Evolutionary conservation across 2,113 vertebrate genomes (phyloP), one percentile per base, ranked within the genome.

Genomic region (Strix uralensis): DNA sequence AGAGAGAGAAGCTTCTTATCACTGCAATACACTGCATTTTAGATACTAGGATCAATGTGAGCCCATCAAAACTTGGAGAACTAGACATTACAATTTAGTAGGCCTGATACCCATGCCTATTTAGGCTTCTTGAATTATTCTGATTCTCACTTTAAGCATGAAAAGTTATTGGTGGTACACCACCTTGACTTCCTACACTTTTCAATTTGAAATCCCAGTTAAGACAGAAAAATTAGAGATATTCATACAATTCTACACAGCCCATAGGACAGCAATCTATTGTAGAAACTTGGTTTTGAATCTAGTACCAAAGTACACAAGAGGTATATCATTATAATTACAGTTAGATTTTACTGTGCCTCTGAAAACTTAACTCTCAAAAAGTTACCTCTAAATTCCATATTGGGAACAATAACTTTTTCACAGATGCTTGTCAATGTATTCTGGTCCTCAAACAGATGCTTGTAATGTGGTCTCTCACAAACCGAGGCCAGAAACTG

Each of bases 361-460:
- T 86, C 78, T 21, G 23, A 92, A 81, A 90, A 86, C 23, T 47
- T 11, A 25, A 38, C 27, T 57, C 69, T 92, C 44, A 82, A 2
- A 87, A 38, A 79, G 44, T 98, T 98, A 99, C 99, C 99, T 99
- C 99, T 99, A 96, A 99, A 99, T 98, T 99, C 99, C 99, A 99
- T 99, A 98, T 99, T 99, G 92, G 99, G 99, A 73, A 99, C 99
- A 97, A 99, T 99, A 96, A 99, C 99, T 96, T 99, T 99, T 97
- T 99, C 99, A 97, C 99, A 99, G 96, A 99, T 99, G 98, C 99
- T 99, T 44, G 99, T 99, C 96, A 99, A 94, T 1, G 98, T 99
- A 94, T 98, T 99, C 97, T 99, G 99, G 97, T 99, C 99, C 96
- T 99, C 99, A 98, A 99, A 99, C 21, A 99, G 98, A 96, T 99